Evolutionary conservation across 1,140 invertebrate genomes (phyloP).

Genomic region (Macrotrachela quadricornifera): DNA sequence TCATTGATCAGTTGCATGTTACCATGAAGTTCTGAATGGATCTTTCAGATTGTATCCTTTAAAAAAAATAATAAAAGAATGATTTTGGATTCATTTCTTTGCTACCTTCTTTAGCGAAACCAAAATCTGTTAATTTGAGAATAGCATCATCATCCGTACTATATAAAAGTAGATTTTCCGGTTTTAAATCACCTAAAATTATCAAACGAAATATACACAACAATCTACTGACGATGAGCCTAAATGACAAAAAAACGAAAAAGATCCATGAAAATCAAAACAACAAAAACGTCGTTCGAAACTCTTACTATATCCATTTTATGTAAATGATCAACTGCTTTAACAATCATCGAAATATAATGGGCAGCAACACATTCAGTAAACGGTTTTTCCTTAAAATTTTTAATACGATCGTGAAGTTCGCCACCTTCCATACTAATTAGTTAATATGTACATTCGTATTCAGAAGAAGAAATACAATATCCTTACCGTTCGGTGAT

Average conservation of each 20-base stretch:
- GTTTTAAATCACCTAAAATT: slow-evolving; percentile 1
- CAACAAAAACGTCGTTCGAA: too few species aligned
- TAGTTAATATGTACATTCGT: slow-evolving; percentile 14
- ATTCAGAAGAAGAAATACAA: not conserved
- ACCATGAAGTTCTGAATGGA: not conserved
- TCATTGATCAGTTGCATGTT: not conserved
- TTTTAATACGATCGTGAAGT: slow-evolving; percentile 33
- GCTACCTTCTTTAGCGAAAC: slow-evolving; percentile 29
- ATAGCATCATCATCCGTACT: slow-evolving; percentile 14
- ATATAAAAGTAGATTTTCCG: slow-evolving; percentile 6
- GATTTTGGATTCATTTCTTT: slow-evolving; percentile 10
- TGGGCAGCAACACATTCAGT: slow-evolving; percentile 61
- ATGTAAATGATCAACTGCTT: slow-evolving; percentile 81
- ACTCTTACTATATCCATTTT: slow-evolving; percentile 61
- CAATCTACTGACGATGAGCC: too few species aligned
- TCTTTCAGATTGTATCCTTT: not conserved
- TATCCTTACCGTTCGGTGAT: not conserved
- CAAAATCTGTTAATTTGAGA: slow-evolving; percentile 24
- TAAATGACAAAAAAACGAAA: too few species aligned
- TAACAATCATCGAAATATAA: slow-evolving; percentile 84
- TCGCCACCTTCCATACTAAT: slow-evolving; percentile 23
- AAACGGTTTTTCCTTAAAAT: slow-evolving; percentile 17
- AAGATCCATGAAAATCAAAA: too few species aligned
- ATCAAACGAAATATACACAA: too few species aligned
- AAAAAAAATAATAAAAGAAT: too few species aligned